phyloP scores from a whole-genome alignment of 1,140 invertebrate species.

The Anastrepha ludens region DNA sequence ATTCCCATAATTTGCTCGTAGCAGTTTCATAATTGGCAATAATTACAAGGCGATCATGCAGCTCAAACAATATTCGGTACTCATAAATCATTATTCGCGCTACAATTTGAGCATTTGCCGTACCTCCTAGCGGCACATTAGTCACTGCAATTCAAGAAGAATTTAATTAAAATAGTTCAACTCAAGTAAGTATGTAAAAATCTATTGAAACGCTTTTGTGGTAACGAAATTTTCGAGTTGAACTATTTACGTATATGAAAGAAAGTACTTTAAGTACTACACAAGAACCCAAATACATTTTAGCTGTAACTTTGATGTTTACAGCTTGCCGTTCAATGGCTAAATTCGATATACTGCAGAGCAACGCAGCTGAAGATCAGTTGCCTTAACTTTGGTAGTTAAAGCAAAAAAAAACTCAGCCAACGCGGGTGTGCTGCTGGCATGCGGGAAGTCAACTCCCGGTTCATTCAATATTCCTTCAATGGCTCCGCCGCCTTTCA shows the following conservation, averaged over 20 bases:
- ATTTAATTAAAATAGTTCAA: not conserved
- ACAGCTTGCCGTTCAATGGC: too few relatives aligned
- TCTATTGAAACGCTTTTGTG: not conserved
- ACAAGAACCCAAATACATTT: not conserved
- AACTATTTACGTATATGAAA: not conserved
- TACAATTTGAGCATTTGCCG: not conserved
- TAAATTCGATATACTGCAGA: not conserved
- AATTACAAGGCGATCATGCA: not conserved
- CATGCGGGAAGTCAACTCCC: constrained; percentile 5
- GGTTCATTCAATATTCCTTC: not conserved
- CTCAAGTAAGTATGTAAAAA: not conserved
- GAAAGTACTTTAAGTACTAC: too few relatives aligned
- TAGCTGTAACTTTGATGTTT: not conserved
- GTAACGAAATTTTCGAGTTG: not conserved
- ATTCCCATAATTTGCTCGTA: not conserved
- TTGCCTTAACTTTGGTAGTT: not conserved
- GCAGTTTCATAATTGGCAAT: constrained; percentile 21
- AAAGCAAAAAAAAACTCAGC: not conserved
- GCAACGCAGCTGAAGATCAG: constrained; percentile 3
- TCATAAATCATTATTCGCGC: constrained; percentile 24
- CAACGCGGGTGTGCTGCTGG: not conserved
- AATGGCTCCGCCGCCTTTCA: not conserved
- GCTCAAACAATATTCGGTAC: not conserved
- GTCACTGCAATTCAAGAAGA: not conserved
- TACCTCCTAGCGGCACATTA: not conserved